Percentiles rank a stretch among this genome's conserved stretches.
These are phyloP conservation scores for Cephonodes hylas DNA, from an alignment of 2,888 invertebrate genomes.

Conservation along the genomic window DNA sequence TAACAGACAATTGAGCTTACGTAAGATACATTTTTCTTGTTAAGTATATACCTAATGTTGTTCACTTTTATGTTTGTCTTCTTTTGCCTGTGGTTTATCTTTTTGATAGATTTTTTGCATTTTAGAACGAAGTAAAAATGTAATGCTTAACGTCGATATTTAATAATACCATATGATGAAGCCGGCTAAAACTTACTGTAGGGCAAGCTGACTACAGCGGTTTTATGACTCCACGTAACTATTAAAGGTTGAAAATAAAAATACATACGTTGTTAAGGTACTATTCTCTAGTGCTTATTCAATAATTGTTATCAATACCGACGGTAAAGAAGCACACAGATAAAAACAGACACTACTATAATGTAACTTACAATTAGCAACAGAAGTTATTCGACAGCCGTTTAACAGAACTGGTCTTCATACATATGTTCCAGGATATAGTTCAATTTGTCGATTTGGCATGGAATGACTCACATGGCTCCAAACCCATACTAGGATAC, in stretches of 20 bases:
- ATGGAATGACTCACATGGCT: too few species aligned
- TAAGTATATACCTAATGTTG: not conserved
- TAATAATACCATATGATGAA: too few species aligned
- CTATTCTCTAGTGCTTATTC: not conserved
- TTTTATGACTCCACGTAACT: too few species aligned
- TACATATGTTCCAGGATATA: not conserved
- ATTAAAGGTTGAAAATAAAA: too few species aligned
- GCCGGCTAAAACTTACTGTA: too few species aligned
- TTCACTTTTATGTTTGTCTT: not conserved
- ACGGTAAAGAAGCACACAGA: constrained; percentile 43
- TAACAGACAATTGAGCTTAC: not conserved
- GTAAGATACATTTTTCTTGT: not conserved
- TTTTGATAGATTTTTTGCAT: too few species aligned
- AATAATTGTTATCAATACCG: constrained; percentile 20
- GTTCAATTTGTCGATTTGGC: too few species aligned
- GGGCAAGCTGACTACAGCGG: not conserved
- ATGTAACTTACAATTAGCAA: constrained; percentile 38
- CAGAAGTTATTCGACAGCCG: not conserved
- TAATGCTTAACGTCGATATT: too few species aligned
- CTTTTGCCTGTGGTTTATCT: too few species aligned
- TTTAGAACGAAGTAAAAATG: too few species aligned
- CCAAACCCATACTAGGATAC: too few species aligned
- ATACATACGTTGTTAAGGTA: too few species aligned
- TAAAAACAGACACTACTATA: constrained; percentile 33
- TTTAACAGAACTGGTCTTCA: not conserved